phyloP scores from a whole-genome alignment of 2,113 vertebrate species.

The Gobio gobio region DNA sequence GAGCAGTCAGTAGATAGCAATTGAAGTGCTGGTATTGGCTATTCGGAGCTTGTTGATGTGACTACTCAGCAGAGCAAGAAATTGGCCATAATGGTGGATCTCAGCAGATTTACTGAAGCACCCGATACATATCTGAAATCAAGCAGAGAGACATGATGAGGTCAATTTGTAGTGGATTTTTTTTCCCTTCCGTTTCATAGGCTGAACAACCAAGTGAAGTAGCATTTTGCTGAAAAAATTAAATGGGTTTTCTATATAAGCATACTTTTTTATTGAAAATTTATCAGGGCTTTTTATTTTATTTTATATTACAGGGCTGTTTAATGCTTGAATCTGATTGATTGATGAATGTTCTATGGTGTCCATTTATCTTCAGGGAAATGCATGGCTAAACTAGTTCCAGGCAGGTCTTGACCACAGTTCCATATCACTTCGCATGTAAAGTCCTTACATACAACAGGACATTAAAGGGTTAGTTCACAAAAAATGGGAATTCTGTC shows the following conservation, averaged over 20 bases:
- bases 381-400: too few relatives aligned
- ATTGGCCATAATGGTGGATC: constrained; percentile 32
- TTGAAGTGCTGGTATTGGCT: constrained; percentile 31
- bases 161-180: constrained; percentile 31
- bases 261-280: background rate
- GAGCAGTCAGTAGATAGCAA: constrained; percentile 47
- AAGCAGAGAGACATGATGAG: constrained; percentile 40
- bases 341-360: too few relatives aligned
- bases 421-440: too few relatives aligned
- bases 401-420: too few relatives aligned
- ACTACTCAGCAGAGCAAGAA: constrained; percentile 51
- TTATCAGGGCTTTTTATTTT: background rate
- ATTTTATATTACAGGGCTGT: background rate
- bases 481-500: too few relatives aligned
- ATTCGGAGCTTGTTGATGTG: constrained; percentile 28
- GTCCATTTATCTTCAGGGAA: too few relatives aligned
- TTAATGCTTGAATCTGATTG: too few relatives aligned
- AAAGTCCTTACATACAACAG: too few relatives aligned
- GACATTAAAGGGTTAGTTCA: too few relatives aligned
- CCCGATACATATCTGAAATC: constrained; percentile 49
- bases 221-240: background rate
- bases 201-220: background rate
- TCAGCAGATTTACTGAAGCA: constrained; percentile 43
- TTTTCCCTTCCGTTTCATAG: background rate
- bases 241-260: background rate